These are phyloP conservation scores for Tholera decimalis DNA, from an alignment of 2,888 invertebrate species.

Conservation along the genomic window DNA sequence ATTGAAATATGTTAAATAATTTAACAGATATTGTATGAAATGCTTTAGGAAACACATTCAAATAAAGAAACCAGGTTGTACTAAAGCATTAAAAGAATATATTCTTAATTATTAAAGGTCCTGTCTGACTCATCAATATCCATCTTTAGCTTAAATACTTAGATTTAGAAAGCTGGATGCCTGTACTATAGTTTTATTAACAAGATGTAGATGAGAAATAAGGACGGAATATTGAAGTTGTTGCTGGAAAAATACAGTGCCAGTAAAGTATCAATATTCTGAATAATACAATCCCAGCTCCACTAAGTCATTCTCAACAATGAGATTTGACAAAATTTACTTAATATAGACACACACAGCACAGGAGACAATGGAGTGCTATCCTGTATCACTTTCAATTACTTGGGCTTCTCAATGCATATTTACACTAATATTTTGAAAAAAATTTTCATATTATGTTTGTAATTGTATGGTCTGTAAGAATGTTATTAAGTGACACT, in stretches of 20 bases:
- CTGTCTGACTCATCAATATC: background rate
- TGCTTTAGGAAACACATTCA: background rate
- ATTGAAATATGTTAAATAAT: background rate
- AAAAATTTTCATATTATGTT: too few species aligned
- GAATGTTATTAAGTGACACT: conserved; percentile 1
- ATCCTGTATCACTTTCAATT: background rate
- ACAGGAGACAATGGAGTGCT: background rate
- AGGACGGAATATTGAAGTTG: background rate
- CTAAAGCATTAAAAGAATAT: conserved; percentile 20
- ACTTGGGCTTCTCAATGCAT: background rate
- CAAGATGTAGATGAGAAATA: background rate
- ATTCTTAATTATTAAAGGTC: background rate
- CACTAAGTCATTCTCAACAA: background rate
- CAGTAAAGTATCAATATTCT: background rate
- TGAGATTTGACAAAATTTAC: background rate
- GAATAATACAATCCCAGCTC: background rate
- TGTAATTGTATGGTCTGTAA: background rate
- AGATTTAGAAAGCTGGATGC: background rate
- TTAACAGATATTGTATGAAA: background rate
- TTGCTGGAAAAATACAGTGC: background rate
- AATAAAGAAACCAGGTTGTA: too few species aligned
- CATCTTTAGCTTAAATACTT: background rate
- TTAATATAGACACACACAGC: too few species aligned
- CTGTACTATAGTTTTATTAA: background rate
- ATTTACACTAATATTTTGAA: background rate